These are phyloP conservation scores for Dendroctonus ponderosae DNA, from an alignment of 1,140 invertebrate species.

Conservation along the genomic window DNA sequence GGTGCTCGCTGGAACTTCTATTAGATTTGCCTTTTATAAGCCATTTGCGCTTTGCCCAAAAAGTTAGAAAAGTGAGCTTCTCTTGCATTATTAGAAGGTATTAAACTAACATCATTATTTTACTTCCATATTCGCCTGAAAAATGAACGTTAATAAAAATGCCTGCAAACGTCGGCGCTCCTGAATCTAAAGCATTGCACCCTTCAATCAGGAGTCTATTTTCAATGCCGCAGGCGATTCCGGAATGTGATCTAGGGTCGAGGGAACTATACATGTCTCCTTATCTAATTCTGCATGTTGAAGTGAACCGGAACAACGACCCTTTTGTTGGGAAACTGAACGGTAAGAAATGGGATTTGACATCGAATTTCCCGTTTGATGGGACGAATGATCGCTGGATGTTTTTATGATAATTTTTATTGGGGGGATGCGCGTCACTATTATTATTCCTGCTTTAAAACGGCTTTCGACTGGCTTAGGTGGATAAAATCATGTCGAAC, in stretches of 20 bases:
- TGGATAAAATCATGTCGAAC: not conserved
- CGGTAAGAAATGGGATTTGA: conserved; percentile 13
- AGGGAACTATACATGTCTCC: not conserved
- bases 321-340: conserved; percentile 5
- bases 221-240: conserved; percentile 16
- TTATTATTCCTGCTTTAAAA: conserved; percentile 3
- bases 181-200: not conserved
- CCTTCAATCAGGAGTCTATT: conserved; percentile 14
- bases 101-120: no score
- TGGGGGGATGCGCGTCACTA: not conserved
- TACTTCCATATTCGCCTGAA: no score
- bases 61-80: no score
- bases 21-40: no score
- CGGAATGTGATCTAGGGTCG: conserved; percentile 9
- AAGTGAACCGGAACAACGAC: not conserved
- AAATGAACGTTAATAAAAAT: no score
- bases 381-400: conserved; percentile 1
- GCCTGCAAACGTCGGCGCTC: not conserved
- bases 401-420: not conserved
- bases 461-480: not conserved
- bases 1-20: no score
- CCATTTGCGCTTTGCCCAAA: no score
- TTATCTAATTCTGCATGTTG: no score
- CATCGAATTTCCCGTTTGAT: conserved; percentile 16
- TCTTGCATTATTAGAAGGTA: no score